These are phyloP conservation scores for Nannoperca australis DNA, from an alignment of 2,797 vertebrate species.

Conservation along the genomic window DNA sequence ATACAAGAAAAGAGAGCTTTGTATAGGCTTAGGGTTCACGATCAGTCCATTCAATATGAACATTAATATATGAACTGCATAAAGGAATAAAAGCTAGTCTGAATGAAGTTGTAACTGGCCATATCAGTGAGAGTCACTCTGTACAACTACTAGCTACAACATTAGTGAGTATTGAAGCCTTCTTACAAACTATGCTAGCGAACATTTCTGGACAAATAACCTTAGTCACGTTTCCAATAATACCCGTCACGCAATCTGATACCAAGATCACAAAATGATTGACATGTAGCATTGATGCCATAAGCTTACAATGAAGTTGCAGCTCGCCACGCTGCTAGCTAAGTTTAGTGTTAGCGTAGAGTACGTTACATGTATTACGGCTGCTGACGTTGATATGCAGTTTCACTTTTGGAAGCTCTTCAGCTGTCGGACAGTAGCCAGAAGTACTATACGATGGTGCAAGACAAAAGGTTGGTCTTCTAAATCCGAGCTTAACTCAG, in stretches of 20 bases:
- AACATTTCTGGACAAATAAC: neutral
- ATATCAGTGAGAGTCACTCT: neutral
- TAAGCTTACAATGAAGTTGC: neutral
- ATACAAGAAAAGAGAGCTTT: no score
- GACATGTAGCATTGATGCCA: no score
- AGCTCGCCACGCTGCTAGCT: neutral
- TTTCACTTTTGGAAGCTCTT: neutral
- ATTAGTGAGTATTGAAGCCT: neutral
- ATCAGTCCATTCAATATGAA: neutral
- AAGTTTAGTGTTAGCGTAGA: constrained; percentile 7
- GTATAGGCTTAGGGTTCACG: neutral
- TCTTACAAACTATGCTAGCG: neutral
- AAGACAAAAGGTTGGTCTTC: neutral
- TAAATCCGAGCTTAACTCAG: neutral
- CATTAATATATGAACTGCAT: no score
- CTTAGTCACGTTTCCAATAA: neutral
- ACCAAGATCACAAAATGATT: neutral
- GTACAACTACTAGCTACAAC: neutral
- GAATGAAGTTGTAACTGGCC: neutral
- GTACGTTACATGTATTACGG: neutral
- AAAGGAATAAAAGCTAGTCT: neutral
- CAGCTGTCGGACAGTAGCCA: no score
- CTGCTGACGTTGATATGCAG: neutral
- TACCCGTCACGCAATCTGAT: neutral
- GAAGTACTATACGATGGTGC: neutral